Evolutionary conservation across 2,113 vertebrate species (phyloP).

Genomic region (Halcyon senegalensis): DNA sequence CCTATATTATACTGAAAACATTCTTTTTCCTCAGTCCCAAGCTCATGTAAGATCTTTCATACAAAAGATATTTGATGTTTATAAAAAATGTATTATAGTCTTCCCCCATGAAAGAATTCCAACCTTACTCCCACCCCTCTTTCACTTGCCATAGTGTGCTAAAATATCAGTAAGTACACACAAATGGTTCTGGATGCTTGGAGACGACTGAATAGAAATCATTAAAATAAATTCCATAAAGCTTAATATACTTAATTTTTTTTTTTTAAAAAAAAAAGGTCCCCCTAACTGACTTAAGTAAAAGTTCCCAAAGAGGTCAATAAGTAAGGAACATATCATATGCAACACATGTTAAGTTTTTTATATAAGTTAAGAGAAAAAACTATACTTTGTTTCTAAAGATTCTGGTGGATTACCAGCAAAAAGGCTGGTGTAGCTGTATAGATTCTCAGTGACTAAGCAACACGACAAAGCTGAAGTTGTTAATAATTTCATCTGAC

Average conservation of each 20-base stretch:
- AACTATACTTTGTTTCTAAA: background rate
- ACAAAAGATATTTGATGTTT: background rate
- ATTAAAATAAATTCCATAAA: background rate
- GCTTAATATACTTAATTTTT: background rate
- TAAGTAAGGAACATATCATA: background rate
- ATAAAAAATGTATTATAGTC: background rate
- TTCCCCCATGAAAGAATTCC: background rate
- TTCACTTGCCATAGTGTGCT: background rate
- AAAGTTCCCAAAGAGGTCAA: background rate
- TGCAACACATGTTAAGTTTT: background rate
- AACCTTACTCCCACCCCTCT: fast-evolving
- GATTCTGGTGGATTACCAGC: background rate
- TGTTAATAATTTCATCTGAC: background rate
- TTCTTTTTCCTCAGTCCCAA: background rate
- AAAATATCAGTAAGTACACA: background rate
- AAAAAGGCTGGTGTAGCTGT: background rate
- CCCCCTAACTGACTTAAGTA: background rate
- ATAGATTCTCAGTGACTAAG: background rate
- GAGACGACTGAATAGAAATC: background rate
- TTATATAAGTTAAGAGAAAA: background rate
- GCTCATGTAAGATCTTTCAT: background rate
- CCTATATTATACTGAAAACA: background rate
- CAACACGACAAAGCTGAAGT: background rate
- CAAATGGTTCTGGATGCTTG: background rate
- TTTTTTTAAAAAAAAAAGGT: background rate